Evolutionary conservation across 1,140 invertebrate species (phyloP), one percentile per base, ranked within the genome.

Genomic region (Odontomachus brunneus): DNA sequence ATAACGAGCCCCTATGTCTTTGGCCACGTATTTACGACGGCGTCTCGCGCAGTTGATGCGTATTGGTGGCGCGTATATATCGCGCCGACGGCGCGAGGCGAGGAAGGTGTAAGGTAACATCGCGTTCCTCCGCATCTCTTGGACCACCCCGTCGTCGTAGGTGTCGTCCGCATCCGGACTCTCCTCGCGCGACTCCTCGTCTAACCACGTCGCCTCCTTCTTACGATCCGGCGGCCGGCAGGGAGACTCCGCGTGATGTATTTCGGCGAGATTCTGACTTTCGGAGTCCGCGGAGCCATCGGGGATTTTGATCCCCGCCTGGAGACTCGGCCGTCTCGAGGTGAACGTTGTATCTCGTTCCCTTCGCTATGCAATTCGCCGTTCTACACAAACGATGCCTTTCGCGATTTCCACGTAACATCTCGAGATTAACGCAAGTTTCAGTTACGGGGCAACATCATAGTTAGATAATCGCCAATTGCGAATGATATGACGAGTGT

Each of bases 1-100:
- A 93, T 91, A 92, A 92, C 91, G 89, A 91, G 90, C 86, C 90
- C 85, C 88, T 92, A 89, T 90, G 90, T 91, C 90, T 90, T 88
- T 86, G 84, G 60, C 17, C 55, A 19, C 26, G 86, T 92, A 88
- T 92, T 93, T 93, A 93, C 91, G 90, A 92, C 84, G 87, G 87
- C 88, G 86, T 88, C 84, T 78, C 78, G 71, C 81, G 73, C 90
- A 89, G 88, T 90, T 89, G 92, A 93, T 92, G 90, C 88, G 89
- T 90, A 91, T 92, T 92, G 90, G 89, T 89, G 90, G 83, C 89
- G 89, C 86, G 88, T 91, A 93, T 92, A 92, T 91, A 84, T 85
- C 84, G 38, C 38, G 38, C 29, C 69, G 59, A 74, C 55, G 82
- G 57, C 59, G 60, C 59, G 72, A 66, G n/a, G 66, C 69, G 44